Conservation (phyloP, 2,888 invertebrate species). For the Scotopteryx bipunctaria region DNA sequence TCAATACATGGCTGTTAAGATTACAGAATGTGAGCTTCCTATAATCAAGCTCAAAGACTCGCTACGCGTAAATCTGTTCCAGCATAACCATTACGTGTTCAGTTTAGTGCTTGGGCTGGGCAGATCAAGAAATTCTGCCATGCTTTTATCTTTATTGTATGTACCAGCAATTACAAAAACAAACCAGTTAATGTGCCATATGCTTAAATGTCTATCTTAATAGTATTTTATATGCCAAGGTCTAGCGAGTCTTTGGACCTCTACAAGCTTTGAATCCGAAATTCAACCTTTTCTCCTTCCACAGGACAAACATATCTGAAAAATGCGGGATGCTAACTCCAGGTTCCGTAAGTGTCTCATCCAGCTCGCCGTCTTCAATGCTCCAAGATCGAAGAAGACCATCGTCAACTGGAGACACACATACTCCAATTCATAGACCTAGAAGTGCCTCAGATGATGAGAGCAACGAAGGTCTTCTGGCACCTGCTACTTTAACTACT, state of each 20-base stretch:
- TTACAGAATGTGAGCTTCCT: too few relatives aligned
- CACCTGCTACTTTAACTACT: conserved; percentile 64
- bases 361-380: conserved; percentile 78
- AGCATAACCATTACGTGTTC: too few relatives aligned
- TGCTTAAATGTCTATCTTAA: too few relatives aligned
- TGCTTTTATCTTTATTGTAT: too few relatives aligned
- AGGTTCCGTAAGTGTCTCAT: conserved; percentile 74
- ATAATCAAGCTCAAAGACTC: too few relatives aligned
- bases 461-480: conserved; percentile 67
- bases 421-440: conserved; percentile 64
- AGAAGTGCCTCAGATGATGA: conserved; percentile 76
- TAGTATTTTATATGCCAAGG: too few relatives aligned
- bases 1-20: too few relatives aligned
- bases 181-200: too few relatives aligned
- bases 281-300: conserved; percentile 21
- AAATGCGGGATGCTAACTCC: conserved; percentile 75
- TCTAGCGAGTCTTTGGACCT: background rate
- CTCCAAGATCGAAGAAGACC: conserved; percentile 69
- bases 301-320: conserved; percentile 71
- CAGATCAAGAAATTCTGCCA: too few relatives aligned
- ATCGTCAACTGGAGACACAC: conserved; percentile 66
- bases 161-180: too few relatives aligned
- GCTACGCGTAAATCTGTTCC: too few relatives aligned
- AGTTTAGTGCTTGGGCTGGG: too few relatives aligned
- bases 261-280: background rate